phyloP scores from a whole-genome alignment of 2,888 invertebrate genomes.

The Tetropium fuscum region DNA sequence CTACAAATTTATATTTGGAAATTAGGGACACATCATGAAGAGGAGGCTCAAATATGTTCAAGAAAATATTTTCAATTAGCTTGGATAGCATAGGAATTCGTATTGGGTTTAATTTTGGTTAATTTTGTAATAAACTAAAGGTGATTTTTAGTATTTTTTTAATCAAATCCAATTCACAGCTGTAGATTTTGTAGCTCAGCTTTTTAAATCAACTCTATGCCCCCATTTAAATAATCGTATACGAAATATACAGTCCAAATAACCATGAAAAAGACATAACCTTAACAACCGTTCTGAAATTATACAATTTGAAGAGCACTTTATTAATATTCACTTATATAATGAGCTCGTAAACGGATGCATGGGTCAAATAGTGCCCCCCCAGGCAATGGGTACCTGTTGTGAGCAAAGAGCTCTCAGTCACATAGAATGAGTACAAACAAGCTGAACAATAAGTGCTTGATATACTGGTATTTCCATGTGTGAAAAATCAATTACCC shows the following conservation, averaged over 20 bases:
- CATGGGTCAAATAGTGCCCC: conserved; percentile 45
- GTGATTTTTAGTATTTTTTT: no score
- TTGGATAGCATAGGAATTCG: no score
- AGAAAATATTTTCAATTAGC: no score
- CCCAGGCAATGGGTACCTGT: conserved; percentile 50
- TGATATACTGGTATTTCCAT: conserved; percentile 21
- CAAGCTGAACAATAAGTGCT: conserved; percentile 35
- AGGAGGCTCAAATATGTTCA: no score
- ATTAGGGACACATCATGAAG: no score
- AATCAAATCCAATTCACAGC: no score
- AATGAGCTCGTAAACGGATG: conserved; percentile 40
- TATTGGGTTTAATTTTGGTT: no score
- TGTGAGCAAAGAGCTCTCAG: conserved; percentile 44
- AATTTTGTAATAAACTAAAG: no score
- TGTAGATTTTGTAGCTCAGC: no score
- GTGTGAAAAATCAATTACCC: conserved; percentile 50
- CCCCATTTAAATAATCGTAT: no score
- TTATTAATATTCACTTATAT: conserved; percentile 45
- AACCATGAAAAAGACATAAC: conserved; percentile 13
- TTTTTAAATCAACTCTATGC: no score
- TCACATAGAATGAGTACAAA: conserved; percentile 22
- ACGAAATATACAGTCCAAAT: conserved; percentile 5
- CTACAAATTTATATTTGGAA: no score
- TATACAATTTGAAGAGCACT: conserved; percentile 26
- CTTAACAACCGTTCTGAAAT: conserved; percentile 15